These are phyloP conservation scores for Tachysurus vachellii DNA, from an alignment of 2,113 vertebrate genomes.

Conservation along the genomic window DNA sequence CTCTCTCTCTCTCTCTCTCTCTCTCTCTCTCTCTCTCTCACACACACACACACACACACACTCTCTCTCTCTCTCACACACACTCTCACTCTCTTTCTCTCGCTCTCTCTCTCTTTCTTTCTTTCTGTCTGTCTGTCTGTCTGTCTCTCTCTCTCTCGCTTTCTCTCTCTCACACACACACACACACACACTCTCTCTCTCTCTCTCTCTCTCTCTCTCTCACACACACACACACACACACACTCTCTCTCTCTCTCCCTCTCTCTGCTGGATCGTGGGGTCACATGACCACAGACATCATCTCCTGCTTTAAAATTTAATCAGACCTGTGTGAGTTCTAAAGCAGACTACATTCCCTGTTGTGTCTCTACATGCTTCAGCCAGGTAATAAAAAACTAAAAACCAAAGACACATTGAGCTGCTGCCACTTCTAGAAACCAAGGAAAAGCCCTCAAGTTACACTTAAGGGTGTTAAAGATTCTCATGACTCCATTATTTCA, in stretches of 20 bases:
- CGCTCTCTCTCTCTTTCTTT: too few species aligned
- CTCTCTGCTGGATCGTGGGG: background rate
- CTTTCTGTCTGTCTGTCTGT: too few species aligned
- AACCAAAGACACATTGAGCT: background rate
- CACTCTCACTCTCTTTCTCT: too few species aligned
- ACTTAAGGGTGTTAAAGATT: conserved; percentile 8
- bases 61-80: too few species aligned
- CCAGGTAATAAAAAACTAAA: conserved; percentile 9
- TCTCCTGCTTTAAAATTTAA: background rate
- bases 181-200: too few species aligned
- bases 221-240: background rate
- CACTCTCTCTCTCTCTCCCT: too few species aligned
- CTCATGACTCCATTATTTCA: background rate
- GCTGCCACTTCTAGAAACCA: conserved; percentile 23
- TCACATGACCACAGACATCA: background rate
- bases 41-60: too few species aligned
- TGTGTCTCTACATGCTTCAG: conserved; percentile 32
- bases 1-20: too few species aligned
- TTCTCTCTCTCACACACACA: background rate
- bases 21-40: too few species aligned
- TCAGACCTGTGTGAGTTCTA: background rate
- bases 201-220: background rate
- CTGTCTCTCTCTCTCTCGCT: too few species aligned
- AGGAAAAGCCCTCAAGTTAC: conserved; percentile 6
- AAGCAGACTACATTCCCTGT: conserved; percentile 39